Base-by-base conservation (phyloP, 2,888 invertebrate species). In the Leptinotarsa peninsularis region DNA sequence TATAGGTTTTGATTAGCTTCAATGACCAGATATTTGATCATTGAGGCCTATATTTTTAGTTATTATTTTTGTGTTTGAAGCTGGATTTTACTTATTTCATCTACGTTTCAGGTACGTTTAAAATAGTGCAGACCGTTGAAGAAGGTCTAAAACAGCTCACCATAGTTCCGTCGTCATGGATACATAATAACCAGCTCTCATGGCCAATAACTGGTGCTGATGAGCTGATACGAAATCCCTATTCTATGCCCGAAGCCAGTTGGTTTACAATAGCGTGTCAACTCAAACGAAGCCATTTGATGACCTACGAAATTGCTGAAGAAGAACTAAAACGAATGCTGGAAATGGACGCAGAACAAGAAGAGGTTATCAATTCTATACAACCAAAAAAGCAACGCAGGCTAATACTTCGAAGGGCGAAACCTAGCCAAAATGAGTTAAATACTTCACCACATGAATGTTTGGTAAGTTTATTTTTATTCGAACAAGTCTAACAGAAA, bases 311-410 rank as follows among this genome's bases (percentile, higher is more conserved):
- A 33, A 66, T 66, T 66, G 66, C 66, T 23, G 23, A 66, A 66
- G 33, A 66, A 4, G 66, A 23, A 66, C 66, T 66, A 3, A 21
- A 23, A 66, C 10, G 66, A 66, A 66, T 66, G 66, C 23, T 66
- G 23, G 33, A 66, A 23, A 66, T 33, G 4, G 33, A 33, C 23
- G 33, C 66, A 23, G 66, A 66, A 23, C 18, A 66, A 23, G 33
- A 66, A 66, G 33, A 13, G 0, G 33, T 33, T 33, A 7, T 63
- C 5, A 15, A 63, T 18, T 15, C 33, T 23, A 5, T 23, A 27
- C 27, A 5, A 27, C 5, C 27, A 27, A 27, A 27, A 27, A 27
- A 27, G 15, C 23, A 23, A 23, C 23, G 5, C 18, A 33, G 13
- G 17, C 4, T 63, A 14, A 4, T 63, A 27, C 1, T 63, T 21